A percentile compares a stretch with the other conserved stretches of the same genome.
Evolutionary conservation across 2,113 vertebrate species (phyloP).

Genomic region (Polypterus senegalus): DNA sequence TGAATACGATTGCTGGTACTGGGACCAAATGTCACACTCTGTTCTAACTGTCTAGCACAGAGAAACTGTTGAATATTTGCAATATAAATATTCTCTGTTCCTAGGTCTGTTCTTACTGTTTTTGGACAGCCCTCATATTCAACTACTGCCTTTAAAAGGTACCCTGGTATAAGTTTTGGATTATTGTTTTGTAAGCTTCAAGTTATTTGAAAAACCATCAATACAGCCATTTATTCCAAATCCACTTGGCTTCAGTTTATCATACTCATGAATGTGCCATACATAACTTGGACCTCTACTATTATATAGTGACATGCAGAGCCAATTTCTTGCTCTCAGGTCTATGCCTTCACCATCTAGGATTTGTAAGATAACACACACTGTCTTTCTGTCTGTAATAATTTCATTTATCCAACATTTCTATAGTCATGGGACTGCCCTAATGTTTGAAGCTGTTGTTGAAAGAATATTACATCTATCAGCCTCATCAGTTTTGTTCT

Average conservation of each 20-base stretch:
- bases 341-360: no score
- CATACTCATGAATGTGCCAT: conserved; percentile 19
- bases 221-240: conserved; percentile 16
- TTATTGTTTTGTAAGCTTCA: conserved; percentile 17
- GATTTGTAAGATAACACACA: no score
- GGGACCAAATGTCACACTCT: no score
- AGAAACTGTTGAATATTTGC: conserved; percentile 11
- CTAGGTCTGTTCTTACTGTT: conserved; percentile 13
- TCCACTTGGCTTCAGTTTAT: conserved; percentile 16
- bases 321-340: no score
- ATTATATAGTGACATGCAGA: no score
- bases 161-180: conserved; percentile 17
- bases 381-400: background rate
- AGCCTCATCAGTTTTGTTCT: no score
- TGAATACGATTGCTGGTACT: background rate
- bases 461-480: no score
- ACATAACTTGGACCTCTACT: conserved; percentile 13
- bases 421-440: background rate
- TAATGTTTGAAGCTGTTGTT: no score
- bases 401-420: no score
- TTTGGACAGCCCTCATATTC: conserved; percentile 7
- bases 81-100: conserved; percentile 7
- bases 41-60: no score
- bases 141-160: conserved; percentile 13
- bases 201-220: conserved; percentile 14